Evolutionary conservation across 1,140 invertebrate genomes (phyloP).

Genomic region (Trinorchestia longiramus): DNA sequence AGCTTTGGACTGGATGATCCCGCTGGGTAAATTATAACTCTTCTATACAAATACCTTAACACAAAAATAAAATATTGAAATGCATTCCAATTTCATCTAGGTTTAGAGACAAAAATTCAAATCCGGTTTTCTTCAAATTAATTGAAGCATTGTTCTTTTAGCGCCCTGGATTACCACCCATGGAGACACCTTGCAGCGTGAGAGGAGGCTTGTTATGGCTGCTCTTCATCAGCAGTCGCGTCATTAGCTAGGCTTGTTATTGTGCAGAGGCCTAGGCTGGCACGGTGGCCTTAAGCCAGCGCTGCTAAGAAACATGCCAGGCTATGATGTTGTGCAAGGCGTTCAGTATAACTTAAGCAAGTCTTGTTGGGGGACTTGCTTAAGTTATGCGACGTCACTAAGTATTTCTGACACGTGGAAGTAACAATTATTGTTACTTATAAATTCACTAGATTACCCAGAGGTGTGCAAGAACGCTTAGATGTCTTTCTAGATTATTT

Average conservation of each 20-base stretch:
- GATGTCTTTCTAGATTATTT: not conserved
- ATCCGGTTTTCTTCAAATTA: not conserved
- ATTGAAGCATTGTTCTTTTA: not conserved
- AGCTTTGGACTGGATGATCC: no score
- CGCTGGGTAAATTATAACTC: no score
- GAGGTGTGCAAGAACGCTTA: not conserved
- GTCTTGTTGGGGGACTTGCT: no score
- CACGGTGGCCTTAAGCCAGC: not conserved
- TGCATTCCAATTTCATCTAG: no score
- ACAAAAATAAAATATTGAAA: no score
- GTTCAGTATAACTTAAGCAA: no score
- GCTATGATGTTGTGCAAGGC: not conserved
- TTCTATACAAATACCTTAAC: no score
- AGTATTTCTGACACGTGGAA: not conserved
- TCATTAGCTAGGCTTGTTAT: slow-evolving; percentile 24
- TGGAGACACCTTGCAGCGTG: not conserved
- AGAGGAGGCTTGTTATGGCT: not conserved
- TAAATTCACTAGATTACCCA: not conserved
- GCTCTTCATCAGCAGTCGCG: not conserved
- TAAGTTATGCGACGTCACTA: not conserved
- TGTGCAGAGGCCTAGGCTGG: not conserved
- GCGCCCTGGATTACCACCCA: not conserved
- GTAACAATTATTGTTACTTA: not conserved
- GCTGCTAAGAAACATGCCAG: not conserved
- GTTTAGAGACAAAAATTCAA: no score